phyloP scores from a whole-genome alignment of 1,140 invertebrate species.

The Drosophila burlai region DNA sequence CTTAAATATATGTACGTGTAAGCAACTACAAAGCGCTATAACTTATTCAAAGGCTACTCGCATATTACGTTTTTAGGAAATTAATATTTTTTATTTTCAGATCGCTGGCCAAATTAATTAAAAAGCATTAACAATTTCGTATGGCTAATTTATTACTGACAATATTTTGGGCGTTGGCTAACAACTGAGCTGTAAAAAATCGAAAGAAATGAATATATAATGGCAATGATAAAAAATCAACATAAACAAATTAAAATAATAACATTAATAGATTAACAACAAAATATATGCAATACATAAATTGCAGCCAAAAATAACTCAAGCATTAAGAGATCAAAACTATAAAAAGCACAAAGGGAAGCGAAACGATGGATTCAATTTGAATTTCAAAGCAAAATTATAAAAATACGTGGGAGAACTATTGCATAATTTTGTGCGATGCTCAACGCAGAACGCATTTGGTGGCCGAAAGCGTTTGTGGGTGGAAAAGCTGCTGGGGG shows the following conservation, averaged over 20 bases:
- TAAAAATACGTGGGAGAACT: conserved; percentile 53
- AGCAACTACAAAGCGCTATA: conserved; percentile 55
- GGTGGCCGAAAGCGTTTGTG: conserved; percentile 65
- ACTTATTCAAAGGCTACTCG: conserved; percentile 27
- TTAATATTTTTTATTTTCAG: conserved; percentile 33
- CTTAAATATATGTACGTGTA: conserved; percentile 5
- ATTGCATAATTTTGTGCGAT: conserved; percentile 77
- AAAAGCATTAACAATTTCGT: conserved; percentile 59
- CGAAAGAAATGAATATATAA: conserved; percentile 47
- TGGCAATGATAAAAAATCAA: conserved; percentile 59
- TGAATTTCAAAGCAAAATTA: conserved; percentile 56
- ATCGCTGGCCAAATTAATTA: conserved; percentile 41
- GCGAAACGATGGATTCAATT: conserved; percentile 59
- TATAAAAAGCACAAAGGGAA: conserved; percentile 44
- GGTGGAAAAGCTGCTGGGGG: conserved; percentile 23
- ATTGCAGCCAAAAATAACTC: conserved; percentile 74
- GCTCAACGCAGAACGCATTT: conserved; percentile 44
- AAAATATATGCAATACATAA: conserved; percentile 67
- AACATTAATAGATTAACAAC: conserved; percentile 64
- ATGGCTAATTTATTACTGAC: conserved; percentile 77
- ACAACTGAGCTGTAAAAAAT: conserved; percentile 80
- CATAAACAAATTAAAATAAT: conserved; percentile 56
- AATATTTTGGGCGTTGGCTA: conserved; percentile 61
- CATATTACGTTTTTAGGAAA: conserved; percentile 38
- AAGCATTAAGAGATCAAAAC: conserved; percentile 79